phyloP scores from a whole-genome alignment of 2,888 invertebrate species.

The Zeuzera pyrina region DNA sequence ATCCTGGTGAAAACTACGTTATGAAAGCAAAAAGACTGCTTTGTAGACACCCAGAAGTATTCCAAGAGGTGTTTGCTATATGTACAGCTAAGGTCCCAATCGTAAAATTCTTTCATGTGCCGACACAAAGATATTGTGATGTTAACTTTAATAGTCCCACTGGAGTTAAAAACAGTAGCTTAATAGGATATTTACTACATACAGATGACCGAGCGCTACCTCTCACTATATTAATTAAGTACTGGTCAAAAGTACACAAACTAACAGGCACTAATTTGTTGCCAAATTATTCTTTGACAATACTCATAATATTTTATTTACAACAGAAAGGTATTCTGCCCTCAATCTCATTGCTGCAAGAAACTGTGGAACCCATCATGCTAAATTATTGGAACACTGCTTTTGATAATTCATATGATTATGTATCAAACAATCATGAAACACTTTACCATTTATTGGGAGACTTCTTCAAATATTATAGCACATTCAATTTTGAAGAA shows the following conservation, averaged over 20 bases:
- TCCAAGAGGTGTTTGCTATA: conserved; percentile 73
- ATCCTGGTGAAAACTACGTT: conserved; percentile 17
- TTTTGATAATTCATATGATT: conserved; percentile 39
- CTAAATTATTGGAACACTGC: conserved; percentile 75
- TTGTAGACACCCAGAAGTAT: conserved; percentile 35
- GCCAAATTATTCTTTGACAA: conserved; percentile 78
- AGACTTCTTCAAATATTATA: conserved; percentile 78
- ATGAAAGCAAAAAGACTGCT: conserved; percentile 43
- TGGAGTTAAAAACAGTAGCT: conserved; percentile 78
- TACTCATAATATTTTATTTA: conserved; percentile 80
- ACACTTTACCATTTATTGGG: conserved; percentile 64
- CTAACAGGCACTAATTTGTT: conserved; percentile 72
- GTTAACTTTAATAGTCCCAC: conserved; percentile 78
- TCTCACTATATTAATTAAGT: conserved; percentile 78
- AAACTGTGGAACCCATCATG: conserved; percentile 20
- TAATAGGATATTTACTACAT: conserved; percentile 73
- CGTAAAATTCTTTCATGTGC: conserved; percentile 77
- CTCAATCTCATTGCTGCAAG: conserved; percentile 61
- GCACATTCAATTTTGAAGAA: conserved; percentile 65
- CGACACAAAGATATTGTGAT: conserved; percentile 77
- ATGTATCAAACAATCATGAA: conserved; percentile 25
- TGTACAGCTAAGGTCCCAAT: conserved; percentile 82
- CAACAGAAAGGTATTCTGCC: conserved; percentile 76
- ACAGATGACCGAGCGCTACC: conserved; percentile 71
- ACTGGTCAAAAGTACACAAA: conserved; percentile 78